A percentile compares a stretch with the other conserved stretches of the same genome.
Conservation (phyloP, 92 coral and sea anemone species). For the Epizoanthus ramosus region DNA sequence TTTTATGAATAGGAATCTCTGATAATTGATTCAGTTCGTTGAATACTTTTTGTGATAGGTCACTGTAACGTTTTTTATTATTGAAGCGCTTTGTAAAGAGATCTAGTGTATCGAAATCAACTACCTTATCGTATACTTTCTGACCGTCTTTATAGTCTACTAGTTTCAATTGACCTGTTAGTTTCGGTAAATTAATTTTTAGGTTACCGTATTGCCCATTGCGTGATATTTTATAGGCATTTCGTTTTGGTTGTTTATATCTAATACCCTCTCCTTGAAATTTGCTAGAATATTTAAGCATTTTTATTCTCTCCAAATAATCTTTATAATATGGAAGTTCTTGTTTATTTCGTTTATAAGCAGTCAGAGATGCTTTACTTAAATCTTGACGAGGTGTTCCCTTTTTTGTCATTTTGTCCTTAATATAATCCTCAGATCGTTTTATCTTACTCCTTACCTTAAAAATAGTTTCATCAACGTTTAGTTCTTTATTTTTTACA, state of each 20-base stretch:
- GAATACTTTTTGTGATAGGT: no score
- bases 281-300: background rate
- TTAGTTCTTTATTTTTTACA: background rate
- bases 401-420: background rate
- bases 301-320: background rate
- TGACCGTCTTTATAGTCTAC: background rate
- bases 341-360: constrained; percentile 2
- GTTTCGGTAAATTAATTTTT: constrained; percentile 42
- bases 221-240: constrained; percentile 5
- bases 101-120: constrained; percentile 26
- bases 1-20: no score
- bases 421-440: constrained; percentile 8
- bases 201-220: constrained; percentile 28
- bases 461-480: background rate
- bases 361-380: background rate
- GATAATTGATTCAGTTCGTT: no score
- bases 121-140: constrained; percentile 32
- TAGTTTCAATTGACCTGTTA: constrained; percentile 36
- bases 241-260: constrained; percentile 50
- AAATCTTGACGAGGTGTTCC: background rate
- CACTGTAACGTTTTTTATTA: background rate
- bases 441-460: background rate
- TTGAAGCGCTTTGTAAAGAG: background rate
- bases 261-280: constrained; percentile 17
- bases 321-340: constrained; percentile 7